Evolutionary conservation across 2,113 vertebrate species (phyloP).

Genomic region (Panthera tigris): DNA sequence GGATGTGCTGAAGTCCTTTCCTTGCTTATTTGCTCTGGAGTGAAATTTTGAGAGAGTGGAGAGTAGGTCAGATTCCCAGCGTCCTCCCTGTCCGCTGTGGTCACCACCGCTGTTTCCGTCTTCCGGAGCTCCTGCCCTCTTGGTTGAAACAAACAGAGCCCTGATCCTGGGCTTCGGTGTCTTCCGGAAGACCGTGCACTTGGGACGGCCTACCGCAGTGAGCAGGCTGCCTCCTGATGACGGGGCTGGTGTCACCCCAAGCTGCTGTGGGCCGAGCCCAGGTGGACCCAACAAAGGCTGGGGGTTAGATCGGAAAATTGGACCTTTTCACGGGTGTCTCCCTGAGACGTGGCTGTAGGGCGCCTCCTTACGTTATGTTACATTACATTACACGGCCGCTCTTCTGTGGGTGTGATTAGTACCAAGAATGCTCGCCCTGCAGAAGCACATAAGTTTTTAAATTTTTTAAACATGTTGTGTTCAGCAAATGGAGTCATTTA

Average conservation of each 20-base stretch:
- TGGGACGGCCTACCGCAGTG: not conserved
- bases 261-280: not conserved
- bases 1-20: not conserved
- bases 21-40: not conserved
- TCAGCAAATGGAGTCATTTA: not conserved
- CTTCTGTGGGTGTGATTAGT: not conserved
- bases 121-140: rapidly evolving
- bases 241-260: too few relatives aligned
- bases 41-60: not conserved
- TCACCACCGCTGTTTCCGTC: too few relatives aligned
- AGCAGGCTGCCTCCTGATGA: not conserved
- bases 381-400: not conserved
- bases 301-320: too few relatives aligned
- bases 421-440: too few relatives aligned
- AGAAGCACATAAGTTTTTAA: not conserved
- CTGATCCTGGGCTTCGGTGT: rapidly evolving
- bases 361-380: rapidly evolving
- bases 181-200: rapidly evolving
- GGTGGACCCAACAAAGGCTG: not conserved
- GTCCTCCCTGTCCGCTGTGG: rapidly evolving
- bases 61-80: not conserved
- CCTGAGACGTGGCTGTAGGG: too few relatives aligned
- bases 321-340: not conserved
- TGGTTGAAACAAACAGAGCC: not conserved
- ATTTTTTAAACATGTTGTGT: too few relatives aligned